Base-by-base conservation (phyloP, 1,140 invertebrate genomes). In the Arctopsyche grandis region DNA sequence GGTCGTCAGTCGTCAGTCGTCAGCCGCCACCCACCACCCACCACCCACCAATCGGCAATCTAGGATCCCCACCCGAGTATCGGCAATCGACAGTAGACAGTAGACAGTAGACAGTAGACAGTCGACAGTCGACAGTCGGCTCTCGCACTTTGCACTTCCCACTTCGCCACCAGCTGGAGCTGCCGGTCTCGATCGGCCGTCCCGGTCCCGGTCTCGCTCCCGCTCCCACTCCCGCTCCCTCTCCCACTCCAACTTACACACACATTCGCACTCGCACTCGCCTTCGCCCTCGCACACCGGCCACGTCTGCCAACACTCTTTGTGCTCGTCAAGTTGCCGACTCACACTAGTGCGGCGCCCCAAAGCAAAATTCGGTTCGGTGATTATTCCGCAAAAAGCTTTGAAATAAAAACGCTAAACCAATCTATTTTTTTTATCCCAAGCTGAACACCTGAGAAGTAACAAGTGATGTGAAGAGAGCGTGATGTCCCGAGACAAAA, bases 51-150 rank as follows among this genome's bases (percentile, higher is more conserved):
- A 69, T 58, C 56, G 78, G 75, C 75, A 75, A 69, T 71, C 74
- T 78, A 70, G 77, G 76, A 81, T 76, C 76, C 80, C 78, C 5
- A 77, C 79, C 48, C 78, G 60, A 79, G 19, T 46, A 76, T 58
- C 77, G 77, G 77, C 80, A 81, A 79, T 81, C 70, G 80, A 79
- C 76, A 81, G 79, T 81, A 75, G 63, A 48, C 46, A 48, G 26
- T 21, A 12, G 21, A 52, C 43, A 52, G 44, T 29, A 16, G 14
- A 52, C 43, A 52, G 44, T 29, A 16, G 14, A 52, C 43, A 52
- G 44, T 29, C 16, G 14, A n/a, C n/a, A n/a, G n/a, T n/a, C n/a
- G 29, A 56, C 52, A 77, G 80, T 75, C 78, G 60, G 76, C 69
- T 71, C 38, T 60, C n/a, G 63, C n/a, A n/a, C n/a, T n/a, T n/a